phyloP scores from a whole-genome alignment of 1,140 invertebrate genomes.

The Lasioglossum albipes region DNA sequence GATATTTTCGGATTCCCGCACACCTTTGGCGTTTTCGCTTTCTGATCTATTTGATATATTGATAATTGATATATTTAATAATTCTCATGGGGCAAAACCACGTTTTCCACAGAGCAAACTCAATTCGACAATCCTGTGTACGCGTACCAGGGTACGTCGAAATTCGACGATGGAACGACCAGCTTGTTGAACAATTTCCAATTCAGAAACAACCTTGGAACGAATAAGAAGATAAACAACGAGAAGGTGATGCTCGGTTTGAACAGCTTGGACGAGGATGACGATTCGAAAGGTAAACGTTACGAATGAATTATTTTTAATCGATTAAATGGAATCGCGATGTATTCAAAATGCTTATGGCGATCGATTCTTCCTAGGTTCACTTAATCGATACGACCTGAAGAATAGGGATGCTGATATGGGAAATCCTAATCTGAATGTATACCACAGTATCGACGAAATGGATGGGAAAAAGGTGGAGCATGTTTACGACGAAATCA shows the following conservation, averaged over 20 bases:
- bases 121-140: slow-evolving; percentile 97
- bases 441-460: slow-evolving; percentile 90
- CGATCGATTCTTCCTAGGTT: neutral
- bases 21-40: too few species aligned
- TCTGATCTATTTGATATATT: too few species aligned
- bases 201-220: slow-evolving; percentile 85
- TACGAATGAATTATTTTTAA: neutral
- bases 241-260: slow-evolving; percentile 71
- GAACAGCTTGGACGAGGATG: slow-evolving; percentile 76
- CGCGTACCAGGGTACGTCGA: slow-evolving; percentile 84
- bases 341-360: neutral
- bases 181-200: slow-evolving; percentile 82
- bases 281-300: slow-evolving; percentile 77
- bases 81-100: neutral
- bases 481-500: slow-evolving; percentile 95
- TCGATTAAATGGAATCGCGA: neutral
- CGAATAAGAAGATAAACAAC: slow-evolving; percentile 79
- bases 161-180: slow-evolving; percentile 81
- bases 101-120: slow-evolving; percentile 84
- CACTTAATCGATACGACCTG: slow-evolving; percentile 79
- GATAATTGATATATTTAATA: too few species aligned
- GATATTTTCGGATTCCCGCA: too few species aligned
- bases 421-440: slow-evolving; percentile 88
- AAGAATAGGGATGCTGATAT: slow-evolving; percentile 92
- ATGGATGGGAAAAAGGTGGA: slow-evolving; percentile 86